These are phyloP conservation scores for Limnodromus scolopaceus DNA, from an alignment of 2,797 vertebrate genomes.

Conservation along the genomic window DNA sequence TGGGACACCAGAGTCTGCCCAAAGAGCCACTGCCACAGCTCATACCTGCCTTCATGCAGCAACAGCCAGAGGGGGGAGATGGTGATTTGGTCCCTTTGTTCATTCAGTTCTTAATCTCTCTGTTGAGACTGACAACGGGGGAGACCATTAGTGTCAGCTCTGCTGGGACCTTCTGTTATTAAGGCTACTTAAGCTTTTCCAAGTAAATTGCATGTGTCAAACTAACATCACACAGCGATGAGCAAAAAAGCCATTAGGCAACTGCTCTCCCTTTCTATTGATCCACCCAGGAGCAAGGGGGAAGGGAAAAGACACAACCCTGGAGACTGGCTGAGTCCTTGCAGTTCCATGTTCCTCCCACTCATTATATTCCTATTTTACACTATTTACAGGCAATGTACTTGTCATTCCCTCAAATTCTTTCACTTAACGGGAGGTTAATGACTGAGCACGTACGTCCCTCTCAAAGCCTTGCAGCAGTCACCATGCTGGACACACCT, in stretches of 20 bases:
- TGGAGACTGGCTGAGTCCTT: background rate
- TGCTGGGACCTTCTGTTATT: constrained; percentile 42
- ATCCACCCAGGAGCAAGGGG: constrained; percentile 10
- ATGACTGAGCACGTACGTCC: background rate
- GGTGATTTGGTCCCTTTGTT: constrained; percentile 30
- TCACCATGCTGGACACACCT: background rate
- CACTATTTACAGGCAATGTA: background rate
- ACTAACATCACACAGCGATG: background rate
- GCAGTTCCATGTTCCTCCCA: background rate
- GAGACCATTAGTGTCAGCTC: constrained; percentile 57
- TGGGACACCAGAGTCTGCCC: background rate
- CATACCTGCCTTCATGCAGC: background rate
- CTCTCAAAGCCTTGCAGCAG: background rate
- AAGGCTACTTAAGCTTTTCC: constrained; percentile 58
- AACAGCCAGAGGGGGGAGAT: background rate
- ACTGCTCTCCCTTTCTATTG: background rate
- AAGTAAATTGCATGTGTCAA: constrained; percentile 54
- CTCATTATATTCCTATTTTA: background rate
- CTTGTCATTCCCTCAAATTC: background rate
- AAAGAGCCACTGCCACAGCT: background rate
- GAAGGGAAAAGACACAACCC: background rate
- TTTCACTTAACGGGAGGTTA: background rate
- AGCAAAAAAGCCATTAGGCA: constrained; percentile 11
- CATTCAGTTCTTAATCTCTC: constrained; percentile 38
- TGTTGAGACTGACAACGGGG: constrained; percentile 1